Conservation (phyloP, 2,797 vertebrate genomes). For the Pygocentrus nattereri region DNA sequence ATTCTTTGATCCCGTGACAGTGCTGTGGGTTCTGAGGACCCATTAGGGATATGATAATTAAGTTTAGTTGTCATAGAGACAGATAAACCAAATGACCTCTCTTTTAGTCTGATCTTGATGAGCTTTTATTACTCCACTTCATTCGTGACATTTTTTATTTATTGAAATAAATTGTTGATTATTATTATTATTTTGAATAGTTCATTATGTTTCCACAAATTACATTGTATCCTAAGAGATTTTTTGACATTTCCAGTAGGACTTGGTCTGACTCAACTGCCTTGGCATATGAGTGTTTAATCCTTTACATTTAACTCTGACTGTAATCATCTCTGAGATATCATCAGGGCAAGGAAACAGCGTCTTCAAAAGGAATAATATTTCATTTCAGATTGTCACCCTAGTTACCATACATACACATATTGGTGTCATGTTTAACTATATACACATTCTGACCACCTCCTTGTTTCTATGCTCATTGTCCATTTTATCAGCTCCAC, state of each 20-base stretch:
- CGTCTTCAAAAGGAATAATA: neutral
- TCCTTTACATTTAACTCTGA: neutral
- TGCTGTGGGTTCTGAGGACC: neutral
- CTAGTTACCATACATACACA: neutral
- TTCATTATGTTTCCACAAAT: neutral
- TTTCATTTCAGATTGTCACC: neutral
- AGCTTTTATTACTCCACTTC: neutral
- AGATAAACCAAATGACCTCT: too few relatives aligned
- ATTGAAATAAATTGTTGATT: neutral
- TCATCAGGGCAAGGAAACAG: neutral
- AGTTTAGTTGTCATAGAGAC: conserved; percentile 32
- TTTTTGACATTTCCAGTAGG: neutral
- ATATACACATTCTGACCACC: too few relatives aligned
- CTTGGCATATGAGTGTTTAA: neutral
- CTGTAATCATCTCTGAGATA: neutral
- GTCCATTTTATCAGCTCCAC: too few relatives aligned
- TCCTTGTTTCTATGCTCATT: too few relatives aligned
- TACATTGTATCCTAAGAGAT: neutral
- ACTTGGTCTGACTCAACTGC: neutral
- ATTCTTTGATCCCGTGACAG: conserved; percentile 12
- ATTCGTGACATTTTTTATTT: too few relatives aligned
- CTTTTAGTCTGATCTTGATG: neutral
- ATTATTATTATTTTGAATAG: neutral
- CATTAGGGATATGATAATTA: conserved; percentile 18
- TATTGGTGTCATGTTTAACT: neutral